Conservation (phyloP, 2,888 invertebrate species). For the Rhingia campestris region DNA sequence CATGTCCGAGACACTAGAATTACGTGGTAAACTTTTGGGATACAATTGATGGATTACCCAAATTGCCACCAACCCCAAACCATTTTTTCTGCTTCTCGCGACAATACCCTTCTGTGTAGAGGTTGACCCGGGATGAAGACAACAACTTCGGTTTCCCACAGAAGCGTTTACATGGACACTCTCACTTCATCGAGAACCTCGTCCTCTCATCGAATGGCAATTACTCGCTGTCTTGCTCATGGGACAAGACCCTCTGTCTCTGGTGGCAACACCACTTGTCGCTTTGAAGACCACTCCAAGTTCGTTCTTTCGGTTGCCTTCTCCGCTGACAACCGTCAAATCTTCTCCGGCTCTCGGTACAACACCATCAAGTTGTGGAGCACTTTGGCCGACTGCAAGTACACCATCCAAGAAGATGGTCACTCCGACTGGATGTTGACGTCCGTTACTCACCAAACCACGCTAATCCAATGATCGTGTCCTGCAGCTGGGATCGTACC, state of each 20-base stretch:
- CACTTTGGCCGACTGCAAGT: slow-evolving; percentile 99
- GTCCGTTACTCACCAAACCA: slow-evolving; percentile 99
- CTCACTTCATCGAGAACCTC: slow-evolving; percentile 99
- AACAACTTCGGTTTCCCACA: slow-evolving; percentile 97
- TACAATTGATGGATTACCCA: slow-evolving; percentile 99
- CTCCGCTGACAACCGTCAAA: slow-evolving; percentile 99
- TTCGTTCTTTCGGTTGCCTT: slow-evolving; percentile 99
- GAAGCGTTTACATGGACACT: slow-evolving; percentile 97
- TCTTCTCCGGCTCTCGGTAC: slow-evolving; percentile 99
- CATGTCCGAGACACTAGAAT: slow-evolving; percentile 95
- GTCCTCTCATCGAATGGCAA: slow-evolving; percentile 99
- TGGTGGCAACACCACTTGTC: slow-evolving; percentile 98
- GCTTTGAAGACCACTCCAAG: slow-evolving; percentile 99
- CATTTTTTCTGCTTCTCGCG: slow-evolving; percentile 98
- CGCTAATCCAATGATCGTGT: slow-evolving; percentile 98
- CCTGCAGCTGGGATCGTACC: slow-evolving; percentile 98
- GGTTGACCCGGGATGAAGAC: slow-evolving; percentile 97
- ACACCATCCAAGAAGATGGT: slow-evolving; percentile 97
- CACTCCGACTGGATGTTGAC: slow-evolving; percentile 99
- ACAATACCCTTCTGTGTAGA: slow-evolving; percentile 98
- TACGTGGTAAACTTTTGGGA: slow-evolving; percentile 96
- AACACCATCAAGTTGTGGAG: slow-evolving; percentile 99
- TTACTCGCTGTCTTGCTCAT: slow-evolving; percentile 99
- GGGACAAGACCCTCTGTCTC: slow-evolving; percentile 99
- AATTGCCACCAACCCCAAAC: slow-evolving; percentile 99